Base-by-base conservation (phyloP, 2,888 invertebrate species). In the Lacanobia wlatinum region DNA sequence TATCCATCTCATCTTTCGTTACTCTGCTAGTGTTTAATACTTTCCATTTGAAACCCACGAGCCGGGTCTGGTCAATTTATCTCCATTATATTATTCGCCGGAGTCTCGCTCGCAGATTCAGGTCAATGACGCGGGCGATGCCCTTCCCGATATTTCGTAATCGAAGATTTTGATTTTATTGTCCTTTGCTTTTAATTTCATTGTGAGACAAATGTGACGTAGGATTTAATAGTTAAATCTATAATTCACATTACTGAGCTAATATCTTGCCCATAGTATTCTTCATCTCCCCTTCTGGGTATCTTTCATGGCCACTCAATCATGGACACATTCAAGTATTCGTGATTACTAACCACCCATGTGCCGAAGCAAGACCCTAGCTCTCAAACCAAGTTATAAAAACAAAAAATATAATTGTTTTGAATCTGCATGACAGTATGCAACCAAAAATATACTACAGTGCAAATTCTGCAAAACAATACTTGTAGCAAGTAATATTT, bases 141-240 rank as follows among this genome's bases (percentile, higher is more conserved):
- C 73, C 79, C 73, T 65, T 78, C 73, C 69, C 52, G 40, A 16
- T 48, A 23, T 56, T 73, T 52, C 50, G 38, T 43, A 60, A 65
- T 65, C 52, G 43, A 76, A 21, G 38, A 59, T 58, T 43, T 63
- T 10, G 10, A 1, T 18, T 28, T 53, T 40, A 28, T 38, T 16
- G 14, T 59, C 21, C 10, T 50, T 50, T 50, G 10, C 14, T 55
- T 2, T 50, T 63, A 16, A 43, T 43, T 61, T 34, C 38, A 16
- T 48, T 28, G 18, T 5, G n/a, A n/a, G 9, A 71, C 14, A 50
- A 38, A n/a, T 28, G 14, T 28, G 58, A 40, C 38, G 40, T 8
- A 56, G 18, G 14, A 18, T 16, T 9, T 0, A 16, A 56, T 5
- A 38, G 28, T 40, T 55, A 16, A 28, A 28, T 23, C 18, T 21